Evolutionary conservation across 2,888 invertebrate species (phyloP).

Genomic region (Spisula solida): DNA sequence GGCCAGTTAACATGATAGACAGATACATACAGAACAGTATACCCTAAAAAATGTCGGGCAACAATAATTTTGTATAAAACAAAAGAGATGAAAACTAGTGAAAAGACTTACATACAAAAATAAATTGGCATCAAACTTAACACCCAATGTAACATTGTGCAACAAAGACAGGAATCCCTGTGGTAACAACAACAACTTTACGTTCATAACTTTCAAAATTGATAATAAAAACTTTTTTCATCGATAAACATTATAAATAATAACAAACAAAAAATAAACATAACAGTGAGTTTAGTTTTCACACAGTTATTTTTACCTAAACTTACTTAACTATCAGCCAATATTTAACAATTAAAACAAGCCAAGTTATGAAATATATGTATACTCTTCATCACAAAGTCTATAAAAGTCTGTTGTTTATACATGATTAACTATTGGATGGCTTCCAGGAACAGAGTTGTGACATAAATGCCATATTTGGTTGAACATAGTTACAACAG

Average conservation of each 20-base stretch:
- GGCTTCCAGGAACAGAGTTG: slow-evolving; percentile 82
- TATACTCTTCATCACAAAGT: not conserved
- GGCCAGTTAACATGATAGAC: not conserved
- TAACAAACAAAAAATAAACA: not conserved
- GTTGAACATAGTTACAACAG: slow-evolving; percentile 80
- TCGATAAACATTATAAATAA: not conserved
- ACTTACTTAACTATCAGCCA: not conserved
- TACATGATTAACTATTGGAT: not conserved
- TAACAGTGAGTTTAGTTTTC: not conserved
- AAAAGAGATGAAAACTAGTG: not conserved
- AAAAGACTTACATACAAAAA: not conserved
- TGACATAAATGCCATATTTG: slow-evolving; percentile 84
- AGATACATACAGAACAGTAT: not conserved
- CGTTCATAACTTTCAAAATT: too few relatives aligned
- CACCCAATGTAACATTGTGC: not conserved
- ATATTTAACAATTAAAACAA: not conserved
- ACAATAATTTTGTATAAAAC: not conserved
- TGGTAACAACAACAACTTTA: not conserved
- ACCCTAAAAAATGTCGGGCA: not conserved
- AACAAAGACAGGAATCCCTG: not conserved
- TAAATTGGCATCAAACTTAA: slow-evolving; percentile 2
- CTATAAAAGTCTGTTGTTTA: not conserved
- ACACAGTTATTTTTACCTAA: not conserved
- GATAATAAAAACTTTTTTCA: too few relatives aligned
- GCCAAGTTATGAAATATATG: not conserved